Percentiles rank a stretch among this genome's conserved stretches.
phyloP scores from a whole-genome alignment of 2,888 invertebrate genomes.

The Cotesia congregata region DNA sequence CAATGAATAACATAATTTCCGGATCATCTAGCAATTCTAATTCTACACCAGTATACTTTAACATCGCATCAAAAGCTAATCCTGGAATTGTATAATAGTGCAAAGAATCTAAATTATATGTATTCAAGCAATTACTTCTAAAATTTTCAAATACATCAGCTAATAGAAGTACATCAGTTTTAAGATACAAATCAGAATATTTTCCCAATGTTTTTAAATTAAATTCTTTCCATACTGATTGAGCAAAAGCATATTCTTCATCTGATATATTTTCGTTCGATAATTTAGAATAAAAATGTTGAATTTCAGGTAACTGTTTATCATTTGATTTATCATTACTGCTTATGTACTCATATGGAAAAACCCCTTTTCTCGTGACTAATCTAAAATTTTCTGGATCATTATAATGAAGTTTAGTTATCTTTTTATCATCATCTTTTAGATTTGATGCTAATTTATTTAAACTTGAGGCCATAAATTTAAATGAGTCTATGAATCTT shows the following conservation, averaged over 20 bases:
- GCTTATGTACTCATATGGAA: conserved; percentile 60
- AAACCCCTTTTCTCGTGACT: conserved; percentile 56
- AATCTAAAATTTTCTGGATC: conserved; percentile 45
- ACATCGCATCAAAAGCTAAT: conserved; percentile 44
- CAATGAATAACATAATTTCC: conserved; percentile 51
- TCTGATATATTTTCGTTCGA: conserved; percentile 45
- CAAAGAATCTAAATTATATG: conserved; percentile 58
- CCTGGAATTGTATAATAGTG: conserved; percentile 46
- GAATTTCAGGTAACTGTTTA: conserved; percentile 41
- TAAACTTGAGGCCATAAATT: conserved; percentile 57
- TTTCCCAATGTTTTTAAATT: conserved; percentile 56
- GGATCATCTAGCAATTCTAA: conserved; percentile 46
- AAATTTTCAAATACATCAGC: conserved; percentile 66
- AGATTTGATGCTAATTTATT: conserved; percentile 51
- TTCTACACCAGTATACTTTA: conserved; percentile 41
- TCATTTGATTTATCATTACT: conserved; percentile 53
- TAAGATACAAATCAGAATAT: conserved; percentile 62
- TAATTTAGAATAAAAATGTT: conserved; percentile 50
- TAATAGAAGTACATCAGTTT: conserved; percentile 60
- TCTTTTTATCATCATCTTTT: conserved; percentile 36
- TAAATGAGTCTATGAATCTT: conserved; percentile 46
- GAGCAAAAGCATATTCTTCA: conserved; percentile 60
- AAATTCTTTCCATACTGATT: conserved; percentile 59
- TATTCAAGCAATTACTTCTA: conserved; percentile 50
- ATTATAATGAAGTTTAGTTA: conserved; percentile 33